Evolutionary conservation across 2,113 vertebrate genomes (phyloP).

Genomic region (Hiodon alosoides): DNA sequence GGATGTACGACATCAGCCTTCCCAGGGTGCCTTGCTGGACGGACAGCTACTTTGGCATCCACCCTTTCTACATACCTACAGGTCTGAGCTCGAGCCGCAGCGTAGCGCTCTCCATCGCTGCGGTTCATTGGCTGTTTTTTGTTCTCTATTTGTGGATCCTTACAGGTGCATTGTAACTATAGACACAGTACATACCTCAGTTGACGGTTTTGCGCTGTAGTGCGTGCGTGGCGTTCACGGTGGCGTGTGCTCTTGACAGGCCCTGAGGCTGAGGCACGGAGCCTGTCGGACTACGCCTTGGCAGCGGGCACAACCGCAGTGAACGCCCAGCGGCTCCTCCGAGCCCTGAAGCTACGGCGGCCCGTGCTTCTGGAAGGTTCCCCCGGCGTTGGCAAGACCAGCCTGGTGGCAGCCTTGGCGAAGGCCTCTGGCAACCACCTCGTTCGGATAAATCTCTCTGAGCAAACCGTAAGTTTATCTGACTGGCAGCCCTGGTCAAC

Average conservation of each 20-base stretch:
- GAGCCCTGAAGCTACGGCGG: conserved; percentile 84
- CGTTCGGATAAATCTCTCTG: conserved; percentile 92
- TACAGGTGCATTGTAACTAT: neutral
- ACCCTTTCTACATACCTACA: conserved; percentile 86
- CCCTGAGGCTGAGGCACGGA: conserved; percentile 58
- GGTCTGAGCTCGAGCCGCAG: conserved; percentile 51
- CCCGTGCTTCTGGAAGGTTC: conserved; percentile 92
- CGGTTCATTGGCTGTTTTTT: neutral
- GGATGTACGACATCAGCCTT: conserved; percentile 73
- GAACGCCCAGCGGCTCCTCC: conserved; percentile 84
- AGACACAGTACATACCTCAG: neutral
- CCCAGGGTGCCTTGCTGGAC: conserved; percentile 70
- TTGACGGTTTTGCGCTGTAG: too few relatives aligned
- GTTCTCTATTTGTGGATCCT: neutral
- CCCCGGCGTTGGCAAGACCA: conserved; percentile 95
- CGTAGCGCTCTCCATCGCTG: too few relatives aligned
- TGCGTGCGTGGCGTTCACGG: neutral
- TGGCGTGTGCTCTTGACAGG: conserved; percentile 55
- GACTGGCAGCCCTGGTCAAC: neutral
- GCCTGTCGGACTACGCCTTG: conserved; percentile 74
- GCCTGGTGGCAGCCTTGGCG: conserved; percentile 85
- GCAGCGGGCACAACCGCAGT: conserved; percentile 86
- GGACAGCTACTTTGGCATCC: conserved; percentile 79
- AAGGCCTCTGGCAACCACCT: conserved; percentile 88
- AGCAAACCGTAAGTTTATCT: conserved; percentile 77